These are phyloP conservation scores for Sipha flava DNA, from an alignment of 1,140 invertebrate genomes.

Conservation along the genomic window DNA sequence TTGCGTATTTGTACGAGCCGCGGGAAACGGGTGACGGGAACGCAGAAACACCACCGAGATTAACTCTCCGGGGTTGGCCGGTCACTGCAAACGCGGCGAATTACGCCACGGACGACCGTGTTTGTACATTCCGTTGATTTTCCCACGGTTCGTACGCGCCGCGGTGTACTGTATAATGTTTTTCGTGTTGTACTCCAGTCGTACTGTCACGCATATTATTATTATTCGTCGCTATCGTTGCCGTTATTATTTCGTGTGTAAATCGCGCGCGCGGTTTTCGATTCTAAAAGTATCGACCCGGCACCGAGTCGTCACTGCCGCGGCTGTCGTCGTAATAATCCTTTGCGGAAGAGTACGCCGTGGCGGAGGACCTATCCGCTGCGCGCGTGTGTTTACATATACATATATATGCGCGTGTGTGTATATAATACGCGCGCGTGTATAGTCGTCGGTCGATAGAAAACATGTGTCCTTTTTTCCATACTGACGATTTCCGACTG, in stretches of 20 bases:
- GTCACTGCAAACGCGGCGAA: too few relatives aligned
- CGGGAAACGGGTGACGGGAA: not conserved
- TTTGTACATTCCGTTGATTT: too few relatives aligned
- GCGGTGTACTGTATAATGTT: too few relatives aligned
- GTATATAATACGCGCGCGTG: not conserved
- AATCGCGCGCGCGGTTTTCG: too few relatives aligned
- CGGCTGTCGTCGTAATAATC: not conserved
- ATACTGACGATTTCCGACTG: slow-evolving; percentile 21
- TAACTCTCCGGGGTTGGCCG: not conserved
- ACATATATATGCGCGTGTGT: not conserved
- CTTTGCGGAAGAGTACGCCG: not conserved
- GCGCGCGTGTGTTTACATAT: not conserved
- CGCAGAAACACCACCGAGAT: not conserved
- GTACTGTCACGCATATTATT: too few relatives aligned
- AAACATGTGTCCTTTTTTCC: slow-evolving; percentile 33
- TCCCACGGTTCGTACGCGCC: too few relatives aligned
- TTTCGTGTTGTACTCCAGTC: too few relatives aligned
- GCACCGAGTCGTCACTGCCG: too few relatives aligned
- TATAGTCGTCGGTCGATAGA: slow-evolving; percentile 11
- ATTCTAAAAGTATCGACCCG: not conserved
- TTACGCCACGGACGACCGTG: too few relatives aligned
- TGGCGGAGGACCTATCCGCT: not conserved
- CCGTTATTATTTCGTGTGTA: not conserved
- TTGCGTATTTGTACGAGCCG: not conserved
- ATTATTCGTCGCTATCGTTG: too few relatives aligned